Base-by-base conservation (phyloP, 2,797 vertebrate species). In the Clarias laeviceps region DNA sequence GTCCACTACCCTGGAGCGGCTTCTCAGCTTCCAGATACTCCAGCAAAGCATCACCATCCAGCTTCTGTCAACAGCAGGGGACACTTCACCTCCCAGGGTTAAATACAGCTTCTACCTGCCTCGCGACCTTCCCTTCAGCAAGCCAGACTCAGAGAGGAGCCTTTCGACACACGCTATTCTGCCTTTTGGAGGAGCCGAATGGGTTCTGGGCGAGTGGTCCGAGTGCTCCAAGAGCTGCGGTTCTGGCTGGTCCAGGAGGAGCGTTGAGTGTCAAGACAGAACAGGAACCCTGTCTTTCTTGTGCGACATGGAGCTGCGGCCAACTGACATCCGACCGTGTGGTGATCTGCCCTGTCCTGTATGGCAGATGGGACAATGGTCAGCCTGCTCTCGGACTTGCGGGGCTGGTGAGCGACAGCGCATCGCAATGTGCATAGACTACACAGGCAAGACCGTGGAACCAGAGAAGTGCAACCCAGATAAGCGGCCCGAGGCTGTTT, bases 91-190 rank as follows among this genome's bases (percentile, higher is more conserved):
- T 0, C 97, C 97, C 0, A 98, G 96, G 87, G 96, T 99, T 89
- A 99, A 97, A 88, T 99, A 99, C 56, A 96, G 95, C 27, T 99
- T 99, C 91, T 99, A 96, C 90, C 95, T 99, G 90, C 97, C 98
- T 0, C 97, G 93, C 85, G 95, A 96, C 0, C 78, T 95, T 54
- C 90, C 93, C 59, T 97, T 98, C 88, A 95, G 85, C 90, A 95
- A 93, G 86, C 95, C 95, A 70, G 93, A 91, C 73, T 91, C 90
- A 90, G 97, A 96, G 59, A 96, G 92, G 32, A 93, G 91, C 1
- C 85, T 88, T 1, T 97, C 96, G 0, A 87, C 95, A 83, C 96
- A 99, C 0, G 40, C 94, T 82, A 96, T 97, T 86, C 94, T 93
- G 15, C 96, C 96, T 0, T 94, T 97, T 70, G 91, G 95, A 27